Evolutionary conservation across 2,113 vertebrate genomes (phyloP), one percentile per base, ranked within the genome.

Genomic region (Centropus bengalensis): DNA sequence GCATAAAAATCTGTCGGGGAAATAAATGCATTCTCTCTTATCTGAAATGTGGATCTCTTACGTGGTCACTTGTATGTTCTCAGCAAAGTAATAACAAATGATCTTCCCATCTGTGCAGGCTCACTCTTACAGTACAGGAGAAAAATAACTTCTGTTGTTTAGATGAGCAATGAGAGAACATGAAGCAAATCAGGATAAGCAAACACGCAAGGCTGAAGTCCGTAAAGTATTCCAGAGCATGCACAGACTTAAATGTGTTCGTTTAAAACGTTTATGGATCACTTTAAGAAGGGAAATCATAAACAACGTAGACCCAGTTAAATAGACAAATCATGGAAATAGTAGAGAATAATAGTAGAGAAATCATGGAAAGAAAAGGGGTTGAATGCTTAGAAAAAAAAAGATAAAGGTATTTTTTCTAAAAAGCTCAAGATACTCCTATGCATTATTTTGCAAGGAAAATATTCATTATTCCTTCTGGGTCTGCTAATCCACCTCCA

Each of bases 131-230:
- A 49, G 20, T 9, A 27, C 2, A 6, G 60, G 78, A 94, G 82
- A 90, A 93, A 96, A 96, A 95, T 96, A 95, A 88, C 93, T 96
- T 91, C 93, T 95, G 93, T 91, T 93, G 87, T 89, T 94, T 95
- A 83, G 95, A 89, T 90, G 89, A 96, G 93, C 82, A 75, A 26
- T 64, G 71, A 88, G 60, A 55, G 89, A 89, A 88, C 70, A 67
- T 1, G 52, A 75, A 89, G 12, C 28, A 80, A 63, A 67, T 74
- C 79, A 86, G 26, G 60, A 19, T 83, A 91, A 86, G 80, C 79
- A 91, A 95, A 94, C 28, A 54, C 7, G 10, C 45, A 56, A 93
- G 67, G 74, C 55, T 81, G 36, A 80, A 80, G 63, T 23, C 82
- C 78, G 38, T 12, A 22, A 16, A 59, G 30, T 27, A 12, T 45